Evolutionary conservation across 2,113 vertebrate species (phyloP).

Genomic region (Perca fluviatilis): DNA sequence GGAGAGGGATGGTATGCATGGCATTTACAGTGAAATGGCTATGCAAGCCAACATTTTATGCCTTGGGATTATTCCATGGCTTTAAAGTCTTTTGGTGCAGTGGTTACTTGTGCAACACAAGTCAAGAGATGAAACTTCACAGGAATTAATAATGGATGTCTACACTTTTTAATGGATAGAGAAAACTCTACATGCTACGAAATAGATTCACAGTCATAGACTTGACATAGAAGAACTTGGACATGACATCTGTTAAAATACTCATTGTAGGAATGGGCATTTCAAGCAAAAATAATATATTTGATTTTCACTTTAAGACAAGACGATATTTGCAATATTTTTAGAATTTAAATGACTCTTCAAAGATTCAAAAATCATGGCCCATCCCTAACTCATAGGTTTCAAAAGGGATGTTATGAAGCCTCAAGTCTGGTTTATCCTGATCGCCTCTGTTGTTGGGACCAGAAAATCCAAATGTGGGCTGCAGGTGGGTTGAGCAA

Average conservation of each 20-base stretch:
- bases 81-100: conserved; percentile 49
- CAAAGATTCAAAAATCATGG: too few relatives aligned
- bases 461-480: neutral
- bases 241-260: neutral
- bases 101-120: conserved; percentile 36
- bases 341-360: too few relatives aligned
- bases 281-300: too few relatives aligned
- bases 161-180: neutral
- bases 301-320: too few relatives aligned
- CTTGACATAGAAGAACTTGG: neutral
- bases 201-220: neutral
- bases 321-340: too few relatives aligned
- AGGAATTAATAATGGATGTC: conserved; percentile 21
- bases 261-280: neutral
- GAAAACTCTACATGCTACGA: neutral
- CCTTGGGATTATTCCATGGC: conserved; percentile 35
- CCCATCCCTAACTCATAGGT: neutral
- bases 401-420: neutral
- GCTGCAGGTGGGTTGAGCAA: neutral
- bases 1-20: neutral
- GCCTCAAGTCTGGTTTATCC: neutral
- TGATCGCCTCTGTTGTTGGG: neutral
- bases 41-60: conserved; percentile 37
- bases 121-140: conserved; percentile 33
- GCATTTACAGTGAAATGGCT: conserved; percentile 49